phyloP scores from a whole-genome alignment of 1,140 invertebrate species.

The Bombus picipes region DNA sequence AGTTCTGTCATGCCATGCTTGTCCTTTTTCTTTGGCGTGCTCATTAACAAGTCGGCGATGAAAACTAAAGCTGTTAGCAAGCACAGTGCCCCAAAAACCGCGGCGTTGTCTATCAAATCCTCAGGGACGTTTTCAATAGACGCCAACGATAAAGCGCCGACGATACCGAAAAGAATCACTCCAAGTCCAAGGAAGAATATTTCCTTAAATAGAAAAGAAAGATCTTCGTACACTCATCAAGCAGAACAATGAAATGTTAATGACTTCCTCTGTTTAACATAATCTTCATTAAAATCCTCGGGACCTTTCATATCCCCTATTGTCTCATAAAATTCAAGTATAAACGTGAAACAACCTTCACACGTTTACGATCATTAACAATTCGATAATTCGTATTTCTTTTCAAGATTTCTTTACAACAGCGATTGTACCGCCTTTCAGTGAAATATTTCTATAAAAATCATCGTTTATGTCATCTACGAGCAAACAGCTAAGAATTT shows the following conservation, averaged over 20 bases:
- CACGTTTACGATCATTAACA: neutral
- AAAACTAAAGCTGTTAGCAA: constrained; percentile 87
- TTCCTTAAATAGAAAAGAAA: constrained; percentile 80
- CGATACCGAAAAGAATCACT: constrained; percentile 86
- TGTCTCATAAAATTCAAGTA: neutral
- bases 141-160: constrained; percentile 87
- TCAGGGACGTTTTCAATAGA: constrained; percentile 87
- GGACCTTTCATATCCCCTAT: neutral
- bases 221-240: neutral
- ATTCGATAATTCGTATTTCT: neutral
- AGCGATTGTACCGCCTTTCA: too few relatives aligned
- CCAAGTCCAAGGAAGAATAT: constrained; percentile 86
- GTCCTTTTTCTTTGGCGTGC: constrained; percentile 67
- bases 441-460: neutral
- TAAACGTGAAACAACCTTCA: neutral
- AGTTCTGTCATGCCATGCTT: constrained; percentile 70
- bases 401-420: neutral
- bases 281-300: neutral
- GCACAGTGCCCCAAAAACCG: constrained; percentile 87
- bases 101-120: constrained; percentile 87
- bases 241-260: constrained; percentile 10
- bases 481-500: neutral
- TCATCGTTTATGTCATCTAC: neutral
- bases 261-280: neutral
- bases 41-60: constrained; percentile 84